Base-by-base conservation (phyloP, 2,888 invertebrate species). In the Andrena marginata region DNA sequence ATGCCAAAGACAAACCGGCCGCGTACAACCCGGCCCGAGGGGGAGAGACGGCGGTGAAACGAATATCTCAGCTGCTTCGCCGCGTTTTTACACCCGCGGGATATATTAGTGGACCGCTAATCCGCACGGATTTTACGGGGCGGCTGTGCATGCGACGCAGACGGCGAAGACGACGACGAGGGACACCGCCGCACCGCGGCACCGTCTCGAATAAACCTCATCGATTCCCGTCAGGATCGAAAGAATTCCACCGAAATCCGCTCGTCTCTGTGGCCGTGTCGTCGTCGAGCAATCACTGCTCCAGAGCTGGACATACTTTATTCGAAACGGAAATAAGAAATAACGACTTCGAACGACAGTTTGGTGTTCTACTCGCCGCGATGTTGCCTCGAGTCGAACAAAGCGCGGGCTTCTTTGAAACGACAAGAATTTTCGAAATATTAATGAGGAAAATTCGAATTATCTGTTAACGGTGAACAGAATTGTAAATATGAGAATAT, bases 31-130 rank as follows among this genome's bases (percentile, higher is more conserved):
- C 26, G 70, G 42, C 26, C 29, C 69, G 67, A 26, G 67, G 60
- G 77, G 71, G 67, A 42, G 51, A 65, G 29, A 79, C 77, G 83
- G 83, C 82, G 77, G 77, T 20, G 23, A 80, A 90, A 91, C 87
- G 91, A 93, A 92, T 92, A 92, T 91, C 92, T 93, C 93, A 93
- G 93, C 92, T 91, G 93, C 90, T 91, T 84, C 89, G 90, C 77
- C 86, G 91, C 91, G 89, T 93, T 93, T 93, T 93, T 93, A 92
- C 82, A 64, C 90, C 85, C 89, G 88, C 89, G 88, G 90, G 91
- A 92, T 93, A 93, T 93, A 93, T 93, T 93, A 93, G 92, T 93
- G 90, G 89, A 84, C 87, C 90, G 90, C 91, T 93, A 93, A 93
- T 92, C 92, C 92, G 88, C 88, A 89, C 85, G 91, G 93, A 93